Evolutionary conservation across 1,140 invertebrate species (phyloP).

Genomic region (Pinna nobilis): DNA sequence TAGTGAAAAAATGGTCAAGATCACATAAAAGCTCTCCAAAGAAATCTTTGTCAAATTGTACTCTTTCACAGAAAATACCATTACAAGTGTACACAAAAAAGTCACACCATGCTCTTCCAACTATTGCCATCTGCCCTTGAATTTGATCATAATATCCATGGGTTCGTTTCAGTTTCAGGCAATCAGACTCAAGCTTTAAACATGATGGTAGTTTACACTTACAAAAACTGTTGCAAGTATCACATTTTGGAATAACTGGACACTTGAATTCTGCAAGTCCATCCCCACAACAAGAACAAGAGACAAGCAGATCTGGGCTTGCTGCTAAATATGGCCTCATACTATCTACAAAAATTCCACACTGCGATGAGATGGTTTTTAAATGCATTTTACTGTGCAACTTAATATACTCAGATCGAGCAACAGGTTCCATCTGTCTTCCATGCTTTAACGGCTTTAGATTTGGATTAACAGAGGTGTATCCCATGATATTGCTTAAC

Average conservation of each 20-base stretch:
- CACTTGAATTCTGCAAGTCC: conserved; percentile 29
- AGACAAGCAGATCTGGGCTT: conserved; percentile 19
- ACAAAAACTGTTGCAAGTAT: conserved; percentile 19
- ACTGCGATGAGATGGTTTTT: conserved; percentile 6
- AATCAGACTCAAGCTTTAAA: not conserved
- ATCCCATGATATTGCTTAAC: conserved; percentile 1
- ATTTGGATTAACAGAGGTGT: conserved; percentile 13
- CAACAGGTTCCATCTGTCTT: conserved; percentile 13
- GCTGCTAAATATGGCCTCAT: conserved; percentile 1
- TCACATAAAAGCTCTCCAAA: conserved; percentile 4
- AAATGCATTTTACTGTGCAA: not conserved
- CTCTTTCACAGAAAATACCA: conserved; percentile 5
- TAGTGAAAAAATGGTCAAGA: conserved; percentile 7
- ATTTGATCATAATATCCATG: conserved; percentile 23
- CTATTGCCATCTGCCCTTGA: conserved; percentile 36
- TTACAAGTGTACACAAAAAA: conserved; percentile 32
- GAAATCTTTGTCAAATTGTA: conserved; percentile 17
- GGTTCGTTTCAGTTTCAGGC: conserved; percentile 2
- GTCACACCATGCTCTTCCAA: conserved; percentile 23
- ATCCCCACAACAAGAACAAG: conserved; percentile 34
- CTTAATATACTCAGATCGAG: not conserved
- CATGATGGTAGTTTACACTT: conserved; percentile 18
- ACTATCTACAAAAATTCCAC: conserved; percentile 23
- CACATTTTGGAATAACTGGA: conserved; percentile 24
- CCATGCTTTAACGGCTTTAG: conserved; percentile 20